Conservation (phyloP, 2,113 vertebrate species). For the Pituophis catenifer region DNA sequence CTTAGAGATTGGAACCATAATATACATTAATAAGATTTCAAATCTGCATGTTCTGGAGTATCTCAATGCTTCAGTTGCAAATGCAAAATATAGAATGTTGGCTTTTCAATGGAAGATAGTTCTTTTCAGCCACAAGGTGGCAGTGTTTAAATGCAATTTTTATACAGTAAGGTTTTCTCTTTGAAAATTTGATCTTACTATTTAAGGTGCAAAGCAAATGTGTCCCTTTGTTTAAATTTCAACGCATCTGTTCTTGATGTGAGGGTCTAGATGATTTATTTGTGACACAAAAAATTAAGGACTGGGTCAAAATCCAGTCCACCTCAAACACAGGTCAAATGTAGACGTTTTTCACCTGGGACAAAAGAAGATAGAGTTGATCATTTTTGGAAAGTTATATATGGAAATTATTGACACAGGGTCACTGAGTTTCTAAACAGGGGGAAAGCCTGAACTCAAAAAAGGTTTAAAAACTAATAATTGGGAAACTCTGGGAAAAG, state of each 20-base stretch:
- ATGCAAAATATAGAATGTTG: not conserved
- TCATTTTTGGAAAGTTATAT: not conserved
- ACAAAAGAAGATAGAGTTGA: not conserved
- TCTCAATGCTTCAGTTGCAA: not conserved
- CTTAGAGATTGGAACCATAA: not conserved
- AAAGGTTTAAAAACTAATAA: not conserved
- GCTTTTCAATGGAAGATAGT: not conserved
- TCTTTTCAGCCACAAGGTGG: slow-evolving; percentile 61
- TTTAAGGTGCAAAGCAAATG: not conserved
- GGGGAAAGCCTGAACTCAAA: not conserved
- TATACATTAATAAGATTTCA: not conserved
- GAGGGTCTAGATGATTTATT: not conserved
- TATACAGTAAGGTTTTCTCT: not conserved
- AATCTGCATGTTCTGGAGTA: not conserved
- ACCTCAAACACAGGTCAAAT: not conserved
- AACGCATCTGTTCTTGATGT: not conserved
- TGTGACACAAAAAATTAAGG: not conserved
- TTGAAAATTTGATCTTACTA: not conserved
- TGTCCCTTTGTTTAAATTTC: not conserved
- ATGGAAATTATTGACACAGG: not conserved
- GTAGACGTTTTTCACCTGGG: not conserved
- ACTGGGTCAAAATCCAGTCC: not conserved
- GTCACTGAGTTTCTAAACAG: not conserved
- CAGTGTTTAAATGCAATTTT: slow-evolving; percentile 54
- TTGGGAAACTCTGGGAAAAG: slow-evolving; percentile 12